Base-by-base conservation (phyloP, 2,797 vertebrate species). In the Falco concolor region DNA sequence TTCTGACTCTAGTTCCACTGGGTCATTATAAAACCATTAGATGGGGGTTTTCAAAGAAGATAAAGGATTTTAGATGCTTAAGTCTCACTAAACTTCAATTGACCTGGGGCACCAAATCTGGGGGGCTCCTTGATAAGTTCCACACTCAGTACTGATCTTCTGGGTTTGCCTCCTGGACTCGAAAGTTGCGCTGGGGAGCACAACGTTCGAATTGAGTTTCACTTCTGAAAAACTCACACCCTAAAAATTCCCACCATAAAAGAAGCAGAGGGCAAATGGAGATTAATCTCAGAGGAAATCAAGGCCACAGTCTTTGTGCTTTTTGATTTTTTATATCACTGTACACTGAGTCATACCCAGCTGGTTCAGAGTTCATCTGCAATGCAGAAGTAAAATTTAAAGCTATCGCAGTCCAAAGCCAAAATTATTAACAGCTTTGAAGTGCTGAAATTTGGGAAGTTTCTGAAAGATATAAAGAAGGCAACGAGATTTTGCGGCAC, bases 351-450 rank as follows among this genome's bases (percentile, higher is more conserved):
- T 84, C 93, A 87, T 86, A 83, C 81, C 53, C 95, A 89, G 89
- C 73, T 40, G 34, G 92, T 95, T 94, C 92, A 96, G 89, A 92
- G 88, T 76, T 92, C 77, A 89, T 22, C 80, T 78, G 72, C 93
- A 82, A 8, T 23, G 44, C 76, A 36, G 19, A 17, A 64, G 42
- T 25, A 32, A 56, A 10, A 90, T 60, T 94, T 95, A 97, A 97
- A 97, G 85, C 38, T 49, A 23, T 73, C 32, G 0, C 79, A 79
- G 12, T 52, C 45, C 63, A 45, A 87, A 79, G 63, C 49, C 25
- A 36, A 28, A 52, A 80, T 22, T 16, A 6, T 54, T 34, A 20
- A 49, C 78, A 78, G 38, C 28, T 86, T 42, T 32, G 34, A 63
- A 25, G 42, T 36, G 17, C 44, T 40, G 60, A 68, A 47, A 78